Percentiles rank a stretch among this genome's conserved stretches.
These are phyloP conservation scores for Tetraneura akinire DNA, from an alignment of 1,140 invertebrate species.

Conservation along the genomic window DNA sequence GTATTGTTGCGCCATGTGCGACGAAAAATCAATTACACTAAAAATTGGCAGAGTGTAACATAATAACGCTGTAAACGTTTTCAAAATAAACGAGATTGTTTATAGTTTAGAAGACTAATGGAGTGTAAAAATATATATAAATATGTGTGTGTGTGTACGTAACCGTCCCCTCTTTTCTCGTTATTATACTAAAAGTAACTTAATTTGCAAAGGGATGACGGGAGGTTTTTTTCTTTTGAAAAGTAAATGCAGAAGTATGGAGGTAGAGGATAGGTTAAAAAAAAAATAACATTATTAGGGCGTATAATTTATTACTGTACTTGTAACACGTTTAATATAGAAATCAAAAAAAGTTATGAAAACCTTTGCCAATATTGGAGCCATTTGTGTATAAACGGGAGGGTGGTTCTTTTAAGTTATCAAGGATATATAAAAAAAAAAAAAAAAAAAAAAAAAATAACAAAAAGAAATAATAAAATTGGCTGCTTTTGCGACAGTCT, in stretches of 20 bases:
- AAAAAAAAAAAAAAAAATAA: conserved; percentile 50
- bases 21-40: conserved; percentile 45
- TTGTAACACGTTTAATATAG: conserved; percentile 51
- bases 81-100: conserved; percentile 45
- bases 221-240: conserved; percentile 47
- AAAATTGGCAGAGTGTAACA: conserved; percentile 46
- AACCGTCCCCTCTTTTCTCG: conserved; percentile 31
- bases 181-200: conserved; percentile 51
- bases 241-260: conserved; percentile 27
- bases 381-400: conserved; percentile 35
- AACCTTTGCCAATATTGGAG: conserved; percentile 50
- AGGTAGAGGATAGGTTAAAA: conserved; percentile 39
- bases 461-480: conserved; percentile 51
- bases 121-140: conserved; percentile 36
- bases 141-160: too few relatives aligned
- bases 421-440: conserved; percentile 49
- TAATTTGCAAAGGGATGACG: conserved; percentile 51
- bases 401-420: conserved; percentile 50
- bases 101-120: conserved; percentile 52
- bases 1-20: conserved; percentile 41
- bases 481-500: conserved; percentile 49
- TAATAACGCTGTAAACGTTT: conserved; percentile 44
- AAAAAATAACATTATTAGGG: conserved; percentile 51
- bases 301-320: conserved; percentile 51
- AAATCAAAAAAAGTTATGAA: conserved; percentile 52